Conservation (phyloP, 2,797 vertebrate species). For the Tolypeutes matacus region DNA sequence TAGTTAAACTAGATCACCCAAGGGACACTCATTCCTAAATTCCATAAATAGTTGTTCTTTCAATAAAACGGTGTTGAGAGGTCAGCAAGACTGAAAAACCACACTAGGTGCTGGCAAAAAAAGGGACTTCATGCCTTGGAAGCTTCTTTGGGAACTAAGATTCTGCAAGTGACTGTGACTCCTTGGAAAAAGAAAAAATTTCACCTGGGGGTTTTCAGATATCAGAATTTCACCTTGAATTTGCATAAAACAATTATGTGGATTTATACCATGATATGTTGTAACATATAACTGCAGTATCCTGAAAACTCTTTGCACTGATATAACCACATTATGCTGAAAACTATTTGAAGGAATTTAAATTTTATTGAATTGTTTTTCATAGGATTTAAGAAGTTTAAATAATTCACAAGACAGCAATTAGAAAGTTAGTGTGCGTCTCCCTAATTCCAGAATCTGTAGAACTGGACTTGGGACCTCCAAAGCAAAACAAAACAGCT, state of each 20-base stretch:
- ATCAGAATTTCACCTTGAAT: not conserved
- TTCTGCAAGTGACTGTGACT: not conserved
- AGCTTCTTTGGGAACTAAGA: not conserved
- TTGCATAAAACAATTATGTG: not conserved
- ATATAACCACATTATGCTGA: not conserved
- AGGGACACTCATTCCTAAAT: not conserved
- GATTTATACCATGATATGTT: not conserved
- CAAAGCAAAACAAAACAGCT: not conserved
- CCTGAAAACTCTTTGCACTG: not conserved
- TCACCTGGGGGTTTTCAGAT: not conserved
- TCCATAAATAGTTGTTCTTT: not conserved
- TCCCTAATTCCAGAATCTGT: not conserved
- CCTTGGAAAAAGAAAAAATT: not conserved
- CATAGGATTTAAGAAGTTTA: not conserved
- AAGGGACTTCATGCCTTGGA: not conserved
- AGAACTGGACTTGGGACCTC: not conserved
- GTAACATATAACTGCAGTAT: not conserved
- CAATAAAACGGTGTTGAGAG: not conserved
- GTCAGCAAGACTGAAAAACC: not conserved
- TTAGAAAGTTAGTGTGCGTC: not conserved
- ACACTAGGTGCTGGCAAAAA: not conserved
- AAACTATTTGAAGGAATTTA: not conserved
- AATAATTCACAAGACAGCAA: not conserved
- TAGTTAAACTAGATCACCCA: not conserved
- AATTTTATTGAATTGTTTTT: not conserved